phyloP scores from a whole-genome alignment of 2,113 vertebrate genomes.

The Calyptomena viridis region DNA sequence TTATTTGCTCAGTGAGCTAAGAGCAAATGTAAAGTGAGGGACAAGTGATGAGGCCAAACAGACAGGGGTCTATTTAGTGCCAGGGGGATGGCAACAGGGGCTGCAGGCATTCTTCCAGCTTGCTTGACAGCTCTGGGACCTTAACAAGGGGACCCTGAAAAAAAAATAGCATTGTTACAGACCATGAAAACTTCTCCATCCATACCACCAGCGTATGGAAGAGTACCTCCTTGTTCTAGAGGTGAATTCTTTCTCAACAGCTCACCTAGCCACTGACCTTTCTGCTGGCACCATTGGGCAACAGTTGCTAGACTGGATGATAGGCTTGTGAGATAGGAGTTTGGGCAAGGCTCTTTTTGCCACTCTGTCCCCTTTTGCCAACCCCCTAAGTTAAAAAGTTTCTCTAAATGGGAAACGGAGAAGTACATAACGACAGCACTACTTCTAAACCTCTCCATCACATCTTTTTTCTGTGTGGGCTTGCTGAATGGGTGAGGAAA shows the following conservation, averaged over 20 bases:
- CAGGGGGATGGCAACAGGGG: neutral
- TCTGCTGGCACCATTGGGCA: neutral
- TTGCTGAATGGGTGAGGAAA: neutral
- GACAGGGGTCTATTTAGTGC: neutral
- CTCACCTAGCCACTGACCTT: neutral
- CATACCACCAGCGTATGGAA: neutral
- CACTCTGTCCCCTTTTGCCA: neutral
- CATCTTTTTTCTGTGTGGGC: neutral
- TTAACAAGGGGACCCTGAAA: neutral
- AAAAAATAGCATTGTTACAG: neutral
- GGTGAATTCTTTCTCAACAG: neutral
- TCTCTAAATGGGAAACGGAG: neutral
- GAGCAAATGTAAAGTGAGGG: neutral
- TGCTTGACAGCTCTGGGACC: neutral
- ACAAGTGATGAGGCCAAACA: neutral
- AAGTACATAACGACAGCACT: neutral
- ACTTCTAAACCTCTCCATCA: neutral
- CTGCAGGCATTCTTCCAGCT: neutral
- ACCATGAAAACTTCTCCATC: neutral
- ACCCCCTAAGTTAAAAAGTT: neutral
- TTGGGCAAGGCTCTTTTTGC: neutral
- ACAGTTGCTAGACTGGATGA: neutral
- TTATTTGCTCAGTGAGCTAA: neutral
- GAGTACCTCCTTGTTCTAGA: neutral
- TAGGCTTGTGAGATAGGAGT: neutral